A percentile compares a stretch with the other conserved stretches of the same genome.
Conservation (phyloP, 92 coral and sea anemone genomes). For the Umimayanthus chanpuru region DNA sequence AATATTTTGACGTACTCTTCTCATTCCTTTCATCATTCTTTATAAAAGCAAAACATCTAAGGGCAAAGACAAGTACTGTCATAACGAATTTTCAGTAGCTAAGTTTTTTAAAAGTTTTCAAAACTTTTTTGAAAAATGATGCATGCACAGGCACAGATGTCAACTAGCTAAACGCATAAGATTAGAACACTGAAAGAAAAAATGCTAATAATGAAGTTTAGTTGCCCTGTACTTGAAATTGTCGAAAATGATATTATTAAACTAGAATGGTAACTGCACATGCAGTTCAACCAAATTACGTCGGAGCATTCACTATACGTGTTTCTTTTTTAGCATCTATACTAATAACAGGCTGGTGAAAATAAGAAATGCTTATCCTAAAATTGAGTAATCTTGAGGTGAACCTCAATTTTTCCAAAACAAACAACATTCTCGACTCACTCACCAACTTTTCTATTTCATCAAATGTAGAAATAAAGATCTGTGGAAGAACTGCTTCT, state of each 20-base stretch:
- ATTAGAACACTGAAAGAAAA: background rate
- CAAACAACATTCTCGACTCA: slow-evolving; percentile 14
- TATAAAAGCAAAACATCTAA: background rate
- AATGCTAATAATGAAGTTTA: slow-evolving; percentile 10
- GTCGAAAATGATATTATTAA: background rate
- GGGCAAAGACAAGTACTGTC: background rate
- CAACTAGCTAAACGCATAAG: background rate
- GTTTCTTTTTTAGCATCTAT: background rate
- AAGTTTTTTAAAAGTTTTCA: background rate
- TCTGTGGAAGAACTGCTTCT: slow-evolving; percentile 36
- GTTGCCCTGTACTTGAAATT: slow-evolving; percentile 16
- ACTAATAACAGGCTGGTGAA: background rate
- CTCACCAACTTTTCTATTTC: slow-evolving; percentile 46
- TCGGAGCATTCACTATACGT: background rate
- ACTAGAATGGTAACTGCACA: background rate
- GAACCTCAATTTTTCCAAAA: background rate
- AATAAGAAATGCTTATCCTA: background rate
- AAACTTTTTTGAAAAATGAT: background rate
- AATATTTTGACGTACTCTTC: background rate
- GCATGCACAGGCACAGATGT: too few relatives aligned
- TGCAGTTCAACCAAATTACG: background rate
- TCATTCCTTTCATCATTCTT: background rate
- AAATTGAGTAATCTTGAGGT: background rate
- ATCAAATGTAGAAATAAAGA: slow-evolving; percentile 38
- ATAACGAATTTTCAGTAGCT: background rate